Evolutionary conservation across 2,797 vertebrate genomes (phyloP).

Genomic region (Sitta carolinensis): DNA sequence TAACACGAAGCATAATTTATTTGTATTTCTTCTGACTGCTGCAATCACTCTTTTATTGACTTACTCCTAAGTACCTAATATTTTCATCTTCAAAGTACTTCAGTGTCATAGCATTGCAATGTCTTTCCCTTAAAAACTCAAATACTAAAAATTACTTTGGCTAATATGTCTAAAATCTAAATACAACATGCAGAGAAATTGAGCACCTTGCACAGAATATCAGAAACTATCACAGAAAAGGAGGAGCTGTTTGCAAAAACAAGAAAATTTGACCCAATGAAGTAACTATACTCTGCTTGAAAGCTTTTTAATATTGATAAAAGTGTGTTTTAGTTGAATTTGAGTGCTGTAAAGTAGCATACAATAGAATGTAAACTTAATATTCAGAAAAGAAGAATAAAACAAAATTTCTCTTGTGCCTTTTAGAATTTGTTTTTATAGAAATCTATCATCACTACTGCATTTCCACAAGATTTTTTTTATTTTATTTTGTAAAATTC

Average conservation of each 20-base stretch:
- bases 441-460: background rate
- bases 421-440: background rate
- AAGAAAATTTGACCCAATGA: background rate
- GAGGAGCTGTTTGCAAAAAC: background rate
- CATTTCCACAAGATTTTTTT: background rate
- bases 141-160: background rate
- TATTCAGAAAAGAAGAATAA: background rate
- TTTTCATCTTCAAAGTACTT: background rate
- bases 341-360: background rate
- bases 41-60: background rate
- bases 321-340: background rate
- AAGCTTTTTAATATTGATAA: background rate
- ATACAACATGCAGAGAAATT: background rate
- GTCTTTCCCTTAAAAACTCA: background rate
- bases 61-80: background rate
- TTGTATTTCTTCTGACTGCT: background rate
- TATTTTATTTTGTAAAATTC: background rate
- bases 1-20: background rate
- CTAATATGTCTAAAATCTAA: background rate
- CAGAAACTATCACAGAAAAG: background rate
- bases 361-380: background rate
- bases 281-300: background rate
- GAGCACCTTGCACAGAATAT: background rate
- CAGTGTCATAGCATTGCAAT: background rate
- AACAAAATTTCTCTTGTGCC: accelerated